Evolutionary conservation across 2,797 vertebrate genomes (phyloP).

Genomic region (Picus viridis): DNA sequence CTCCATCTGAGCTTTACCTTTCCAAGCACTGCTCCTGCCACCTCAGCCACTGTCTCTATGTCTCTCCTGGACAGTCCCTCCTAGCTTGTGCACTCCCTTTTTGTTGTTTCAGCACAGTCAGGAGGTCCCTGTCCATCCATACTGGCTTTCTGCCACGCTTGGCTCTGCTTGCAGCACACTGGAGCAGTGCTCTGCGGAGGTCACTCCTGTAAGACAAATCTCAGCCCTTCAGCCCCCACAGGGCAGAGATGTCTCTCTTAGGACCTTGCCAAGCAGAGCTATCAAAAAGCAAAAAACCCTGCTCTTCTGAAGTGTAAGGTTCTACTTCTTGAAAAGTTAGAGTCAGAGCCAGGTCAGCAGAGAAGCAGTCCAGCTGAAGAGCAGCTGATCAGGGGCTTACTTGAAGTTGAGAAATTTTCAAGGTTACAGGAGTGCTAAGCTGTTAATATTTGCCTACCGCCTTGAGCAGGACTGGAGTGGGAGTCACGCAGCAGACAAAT

Average conservation of each 20-base stretch:
- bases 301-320: background rate
- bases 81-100: background rate
- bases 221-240: background rate
- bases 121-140: background rate
- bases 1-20: background rate
- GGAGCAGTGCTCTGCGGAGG: background rate
- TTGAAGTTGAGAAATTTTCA: background rate
- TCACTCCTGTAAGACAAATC: background rate
- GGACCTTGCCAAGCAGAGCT: background rate
- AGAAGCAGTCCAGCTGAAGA: background rate
- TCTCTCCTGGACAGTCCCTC: background rate
- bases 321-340: background rate
- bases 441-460: conserved; percentile 20
- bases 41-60: background rate
- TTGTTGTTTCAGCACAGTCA: background rate
- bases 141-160: background rate
- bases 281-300: background rate
- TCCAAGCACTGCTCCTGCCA: background rate
- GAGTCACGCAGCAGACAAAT: background rate
- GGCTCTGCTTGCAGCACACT: background rate
- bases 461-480: background rate
- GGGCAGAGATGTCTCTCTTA: background rate
- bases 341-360: background rate
- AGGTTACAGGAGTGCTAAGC: background rate
- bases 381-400: background rate